Base-by-base conservation (phyloP, 2,888 invertebrate species). In the Nomada goodeniana region DNA sequence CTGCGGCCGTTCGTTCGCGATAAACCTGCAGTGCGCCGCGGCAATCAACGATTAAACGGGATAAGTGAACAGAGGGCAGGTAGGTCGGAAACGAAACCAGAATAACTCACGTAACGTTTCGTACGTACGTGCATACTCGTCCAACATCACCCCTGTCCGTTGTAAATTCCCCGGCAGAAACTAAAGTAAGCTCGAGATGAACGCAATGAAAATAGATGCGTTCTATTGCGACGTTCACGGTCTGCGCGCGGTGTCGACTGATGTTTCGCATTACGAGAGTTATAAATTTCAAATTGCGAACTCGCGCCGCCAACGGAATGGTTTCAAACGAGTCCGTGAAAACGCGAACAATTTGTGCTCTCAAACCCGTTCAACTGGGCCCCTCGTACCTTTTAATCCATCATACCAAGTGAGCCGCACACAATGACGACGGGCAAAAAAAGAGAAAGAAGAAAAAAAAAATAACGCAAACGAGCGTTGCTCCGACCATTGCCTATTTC, bases 401-500 rank as follows among this genome's bases (percentile, higher is more conserved):
- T 80, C 74, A 47, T 75, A 23, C 18, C 64, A 47, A 29, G 44
- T 26, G 36, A 50, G 10, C n/a, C 11, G 44, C 64, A 50, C 42
- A 72, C 78, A 53, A 68, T 59, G 68, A 47, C 52, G 55, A 29
- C 23, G 63, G 20, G 29, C 29, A 20, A 29, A 47, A 47, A 20
- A 20, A 5, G 11, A 13, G 2, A 50, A 18, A 13, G 1, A 60
- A 2, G 15, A n/a, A 7, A 50, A 18, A 13, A 60, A 59, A 26
- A 20, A 80, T 53, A 77, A 72, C 77, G 72, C 68, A 59, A 75
- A 72, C 78, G 67, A 60, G 50, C 70, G 53, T 50, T 73, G 55
- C 68, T 50, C 67, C 64, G 80, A 50, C 72, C 61, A 65, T 74
- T 77, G 73, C 77, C 77, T 74, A 74, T 82, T 77, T 74, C 73